Conservation (phyloP, 2,113 vertebrate genomes). For the Macroglossus sobrinus region DNA sequence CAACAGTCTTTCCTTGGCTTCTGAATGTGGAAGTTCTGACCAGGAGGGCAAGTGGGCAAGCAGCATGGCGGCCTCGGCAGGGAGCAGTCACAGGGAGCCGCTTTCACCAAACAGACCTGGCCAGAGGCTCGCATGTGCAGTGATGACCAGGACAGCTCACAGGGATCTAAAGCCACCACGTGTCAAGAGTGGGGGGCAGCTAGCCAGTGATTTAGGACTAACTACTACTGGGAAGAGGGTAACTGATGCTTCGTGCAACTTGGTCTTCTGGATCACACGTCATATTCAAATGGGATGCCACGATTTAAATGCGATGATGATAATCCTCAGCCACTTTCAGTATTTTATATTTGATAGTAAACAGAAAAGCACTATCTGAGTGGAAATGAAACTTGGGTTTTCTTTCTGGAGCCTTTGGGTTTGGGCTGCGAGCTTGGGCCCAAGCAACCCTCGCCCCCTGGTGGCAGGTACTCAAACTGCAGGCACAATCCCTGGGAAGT, state of each 20-base stretch:
- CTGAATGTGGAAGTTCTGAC: background rate
- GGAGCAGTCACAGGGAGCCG: background rate
- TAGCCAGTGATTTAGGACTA: accelerated
- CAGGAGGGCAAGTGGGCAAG: background rate
- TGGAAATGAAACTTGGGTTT: background rate
- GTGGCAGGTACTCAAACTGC: background rate
- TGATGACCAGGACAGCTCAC: accelerated
- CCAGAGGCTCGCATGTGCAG: background rate
- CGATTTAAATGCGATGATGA: background rate
- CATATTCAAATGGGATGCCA: background rate
- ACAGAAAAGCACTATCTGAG: background rate
- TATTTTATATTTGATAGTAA: background rate
- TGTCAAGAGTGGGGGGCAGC: too few relatives aligned
- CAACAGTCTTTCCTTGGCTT: background rate
- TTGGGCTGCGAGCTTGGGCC: background rate
- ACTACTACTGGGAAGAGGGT: accelerated
- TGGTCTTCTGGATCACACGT: background rate
- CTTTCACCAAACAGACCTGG: background rate
- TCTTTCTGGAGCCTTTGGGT: background rate
- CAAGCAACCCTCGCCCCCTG: background rate
- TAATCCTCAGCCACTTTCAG: background rate
- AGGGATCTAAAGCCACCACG: background rate
- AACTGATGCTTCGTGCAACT: background rate
- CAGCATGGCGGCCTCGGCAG: background rate
- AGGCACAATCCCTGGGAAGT: background rate